Evolutionary conservation across 2,888 invertebrate species (phyloP).

Genomic region (Dione vanillae): DNA sequence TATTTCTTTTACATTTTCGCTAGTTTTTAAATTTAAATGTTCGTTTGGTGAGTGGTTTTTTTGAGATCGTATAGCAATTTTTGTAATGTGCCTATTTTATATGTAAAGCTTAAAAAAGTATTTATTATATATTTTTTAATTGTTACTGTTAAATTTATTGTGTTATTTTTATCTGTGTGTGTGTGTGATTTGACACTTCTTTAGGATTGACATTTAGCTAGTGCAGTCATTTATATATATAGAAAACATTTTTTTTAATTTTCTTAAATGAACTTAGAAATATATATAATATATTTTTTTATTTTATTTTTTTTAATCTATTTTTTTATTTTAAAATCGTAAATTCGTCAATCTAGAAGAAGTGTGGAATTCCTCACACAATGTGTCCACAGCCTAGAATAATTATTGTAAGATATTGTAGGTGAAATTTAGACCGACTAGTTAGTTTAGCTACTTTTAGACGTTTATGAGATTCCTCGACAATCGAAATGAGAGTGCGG

Average conservation of each 20-base stretch:
- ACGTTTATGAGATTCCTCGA: conserved; percentile 52
- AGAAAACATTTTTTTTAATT: not conserved
- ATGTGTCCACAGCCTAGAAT: conserved; percentile 67
- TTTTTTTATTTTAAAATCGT: not conserved
- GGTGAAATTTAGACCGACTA: conserved; percentile 47
- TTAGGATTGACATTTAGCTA: not conserved
- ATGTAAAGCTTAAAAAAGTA: conserved; percentile 28
- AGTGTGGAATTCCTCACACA: conserved; percentile 15
- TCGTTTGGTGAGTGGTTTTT: conserved; percentile 5
- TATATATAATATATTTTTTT: no score
- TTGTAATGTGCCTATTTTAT: conserved; percentile 12
- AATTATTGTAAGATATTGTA: conserved; percentile 49
- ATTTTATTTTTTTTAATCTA: no score
- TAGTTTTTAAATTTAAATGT: conserved; percentile 1
- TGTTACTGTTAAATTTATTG: conserved; percentile 38
- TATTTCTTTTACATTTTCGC: conserved; percentile 4
- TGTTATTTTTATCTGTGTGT: conserved; percentile 15
- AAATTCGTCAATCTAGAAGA: conserved; percentile 22
- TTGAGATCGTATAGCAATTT: conserved; percentile 10
- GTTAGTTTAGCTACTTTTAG: conserved; percentile 48
- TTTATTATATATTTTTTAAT: conserved; percentile 33
- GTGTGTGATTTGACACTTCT: not conserved
- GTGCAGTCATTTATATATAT: not conserved
- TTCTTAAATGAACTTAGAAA: no score
- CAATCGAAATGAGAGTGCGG: conserved; percentile 59